These are phyloP conservation scores for Apeira syringaria DNA, from an alignment of 2,888 invertebrate species.

Conservation along the genomic window DNA sequence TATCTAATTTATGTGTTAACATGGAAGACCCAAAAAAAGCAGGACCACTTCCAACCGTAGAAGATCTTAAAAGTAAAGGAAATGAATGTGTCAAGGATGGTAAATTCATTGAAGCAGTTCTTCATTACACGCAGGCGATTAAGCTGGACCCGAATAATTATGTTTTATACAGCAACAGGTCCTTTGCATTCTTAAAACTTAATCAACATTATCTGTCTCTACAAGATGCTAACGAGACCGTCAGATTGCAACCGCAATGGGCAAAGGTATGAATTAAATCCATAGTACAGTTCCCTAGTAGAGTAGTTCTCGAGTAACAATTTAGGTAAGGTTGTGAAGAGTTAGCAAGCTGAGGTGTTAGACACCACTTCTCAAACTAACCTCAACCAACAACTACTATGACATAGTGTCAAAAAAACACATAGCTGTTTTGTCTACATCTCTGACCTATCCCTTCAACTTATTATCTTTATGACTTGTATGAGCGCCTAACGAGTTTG, in stretches of 20 bases:
- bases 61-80: conserved; percentile 88
- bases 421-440: too few species aligned
- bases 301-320: too few species aligned
- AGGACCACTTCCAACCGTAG: conserved; percentile 59
- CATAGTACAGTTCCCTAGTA: too few species aligned
- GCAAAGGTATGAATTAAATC: conserved; percentile 87
- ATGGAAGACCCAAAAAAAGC: conserved; percentile 69
- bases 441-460: too few species aligned
- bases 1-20: neutral
- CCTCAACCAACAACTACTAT: too few species aligned
- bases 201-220: conserved; percentile 90
- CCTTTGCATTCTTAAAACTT: conserved; percentile 90
- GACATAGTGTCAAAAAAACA: too few species aligned
- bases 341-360: too few species aligned
- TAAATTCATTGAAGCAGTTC: conserved; percentile 89
- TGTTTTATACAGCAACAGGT: conserved; percentile 90
- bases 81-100: conserved; percentile 89
- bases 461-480: too few species aligned
- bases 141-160: conserved; percentile 88
- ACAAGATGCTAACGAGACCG: conserved; percentile 90
- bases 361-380: too few species aligned
- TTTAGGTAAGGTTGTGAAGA: too few species aligned
- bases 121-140: conserved; percentile 91
- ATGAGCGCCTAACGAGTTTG: too few species aligned
- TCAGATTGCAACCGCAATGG: conserved; percentile 89